phyloP scores from a whole-genome alignment of 2,113 vertebrate species.

The Anthoscopus minutus region DNA sequence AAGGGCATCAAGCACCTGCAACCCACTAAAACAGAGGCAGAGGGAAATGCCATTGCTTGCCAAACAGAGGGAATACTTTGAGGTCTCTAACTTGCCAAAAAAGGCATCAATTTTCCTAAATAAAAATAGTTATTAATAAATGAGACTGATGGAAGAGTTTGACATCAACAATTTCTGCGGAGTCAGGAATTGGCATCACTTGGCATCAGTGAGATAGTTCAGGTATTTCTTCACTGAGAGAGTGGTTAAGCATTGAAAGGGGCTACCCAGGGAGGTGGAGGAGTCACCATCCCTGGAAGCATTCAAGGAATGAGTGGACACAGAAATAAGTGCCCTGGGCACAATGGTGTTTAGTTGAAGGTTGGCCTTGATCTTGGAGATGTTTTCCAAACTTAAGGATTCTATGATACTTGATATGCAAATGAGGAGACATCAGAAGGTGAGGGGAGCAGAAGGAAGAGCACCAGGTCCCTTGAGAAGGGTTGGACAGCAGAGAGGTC shows the following conservation, averaged over 20 bases:
- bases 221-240: not conserved
- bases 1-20: not conserved
- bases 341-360: too few relatives aligned
- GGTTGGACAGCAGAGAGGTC: fast-evolving
- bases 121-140: not conserved
- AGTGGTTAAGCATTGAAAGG: not conserved
- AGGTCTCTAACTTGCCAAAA: not conserved
- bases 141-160: not conserved
- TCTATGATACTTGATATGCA: not conserved
- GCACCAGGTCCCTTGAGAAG: not conserved
- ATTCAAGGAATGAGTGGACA: not conserved
- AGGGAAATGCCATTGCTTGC: not conserved
- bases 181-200: too few relatives aligned
- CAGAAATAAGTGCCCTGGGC: not conserved
- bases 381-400: not conserved
- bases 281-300: not conserved
- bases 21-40: not conserved
- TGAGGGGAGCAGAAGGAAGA: not conserved
- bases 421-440: not conserved
- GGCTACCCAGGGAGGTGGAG: not conserved
- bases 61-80: fast-evolving
- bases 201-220: not conserved
- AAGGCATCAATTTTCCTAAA: not conserved
- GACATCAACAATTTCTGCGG: not conserved
- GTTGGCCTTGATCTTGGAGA: not conserved